Base-by-base conservation (phyloP, 2,888 invertebrate species). In the Ephialtes manifestator region DNA sequence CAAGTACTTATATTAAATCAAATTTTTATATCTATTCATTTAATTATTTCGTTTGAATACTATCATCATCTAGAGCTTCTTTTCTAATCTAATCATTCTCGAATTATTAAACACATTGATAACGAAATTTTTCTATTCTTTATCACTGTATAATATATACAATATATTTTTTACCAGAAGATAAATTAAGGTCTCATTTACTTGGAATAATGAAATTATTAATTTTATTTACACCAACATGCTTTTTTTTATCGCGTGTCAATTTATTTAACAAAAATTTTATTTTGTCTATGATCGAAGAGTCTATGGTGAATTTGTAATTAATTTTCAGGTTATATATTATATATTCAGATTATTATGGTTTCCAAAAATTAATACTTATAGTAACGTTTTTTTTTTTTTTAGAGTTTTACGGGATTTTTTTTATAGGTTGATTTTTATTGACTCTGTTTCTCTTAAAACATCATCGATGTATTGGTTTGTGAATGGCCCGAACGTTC, bases 391-490 rank as follows among this genome's bases (percentile, higher is more conserved):
- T 70, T 31, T 35, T 7, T 18, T 39, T 20, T 35, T 55, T 13
- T n/a, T 28, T 20, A 2, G 13, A 18, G 39, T 20, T 55, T 31
- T n/a, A 18, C 63, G 24, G 18, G 13, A 39, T 13, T n/a, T 35
- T 10, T 76, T 39, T 67, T 43, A 67, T 67, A 39, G 51, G 51
- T 10, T 10, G 51, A 75, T 31, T 58, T 18, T 15, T 15, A 18
- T 51, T 13, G 28, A 28, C 15, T 35, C 20, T 28, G 28, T 31
- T 70, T 48, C 51, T 35, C 51, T 51, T 18, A 18, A 51, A 51
- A 24, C 28, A 53, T 68, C 24, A 68, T 68, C 68, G 46, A 58
- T 68, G 28, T 28, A 55, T 67, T 67, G 39, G 51, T 24, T 67
- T 35, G 24, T 31, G 35, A 13, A n/a, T n/a, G n/a, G 11, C 35